phyloP scores from a whole-genome alignment of 2,113 vertebrate species.

The Trachemys scripta region DNA sequence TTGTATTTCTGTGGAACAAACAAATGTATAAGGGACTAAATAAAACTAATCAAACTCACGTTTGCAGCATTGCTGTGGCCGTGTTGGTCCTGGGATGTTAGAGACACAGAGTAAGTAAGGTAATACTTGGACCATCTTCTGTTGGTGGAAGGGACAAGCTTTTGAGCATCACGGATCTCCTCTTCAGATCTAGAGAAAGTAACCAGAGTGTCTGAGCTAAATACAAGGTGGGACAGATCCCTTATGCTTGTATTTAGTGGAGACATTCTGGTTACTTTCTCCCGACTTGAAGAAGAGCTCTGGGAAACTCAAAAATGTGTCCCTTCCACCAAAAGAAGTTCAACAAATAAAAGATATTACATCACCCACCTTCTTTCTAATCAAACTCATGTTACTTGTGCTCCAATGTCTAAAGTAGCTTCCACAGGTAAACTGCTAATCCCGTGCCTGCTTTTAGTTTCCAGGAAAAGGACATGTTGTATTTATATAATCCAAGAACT shows the following conservation, averaged over 20 bases:
- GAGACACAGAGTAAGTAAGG: background rate
- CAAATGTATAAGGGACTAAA: background rate
- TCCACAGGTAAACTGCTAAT: background rate
- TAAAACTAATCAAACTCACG: rapidly evolving
- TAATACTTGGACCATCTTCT: background rate
- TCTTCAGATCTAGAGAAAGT: background rate
- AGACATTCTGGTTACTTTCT: background rate
- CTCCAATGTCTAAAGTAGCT: background rate
- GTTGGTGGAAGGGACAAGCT: background rate
- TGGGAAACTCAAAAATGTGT: background rate
- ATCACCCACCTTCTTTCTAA: background rate
- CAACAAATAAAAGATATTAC: background rate
- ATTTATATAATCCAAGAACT: background rate
- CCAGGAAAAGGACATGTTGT: background rate
- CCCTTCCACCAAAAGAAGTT: background rate
- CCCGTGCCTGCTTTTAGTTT: background rate
- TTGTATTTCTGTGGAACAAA: background rate
- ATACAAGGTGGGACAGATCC: background rate
- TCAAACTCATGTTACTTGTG: rapidly evolving
- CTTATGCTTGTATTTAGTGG: background rate
- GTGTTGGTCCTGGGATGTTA: background rate
- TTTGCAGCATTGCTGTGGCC: background rate
- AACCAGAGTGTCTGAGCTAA: background rate
- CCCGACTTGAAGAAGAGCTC: background rate
- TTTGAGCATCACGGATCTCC: background rate